Conservation (phyloP, 2,797 vertebrate species). For the Eidolon dupreanum region DNA sequence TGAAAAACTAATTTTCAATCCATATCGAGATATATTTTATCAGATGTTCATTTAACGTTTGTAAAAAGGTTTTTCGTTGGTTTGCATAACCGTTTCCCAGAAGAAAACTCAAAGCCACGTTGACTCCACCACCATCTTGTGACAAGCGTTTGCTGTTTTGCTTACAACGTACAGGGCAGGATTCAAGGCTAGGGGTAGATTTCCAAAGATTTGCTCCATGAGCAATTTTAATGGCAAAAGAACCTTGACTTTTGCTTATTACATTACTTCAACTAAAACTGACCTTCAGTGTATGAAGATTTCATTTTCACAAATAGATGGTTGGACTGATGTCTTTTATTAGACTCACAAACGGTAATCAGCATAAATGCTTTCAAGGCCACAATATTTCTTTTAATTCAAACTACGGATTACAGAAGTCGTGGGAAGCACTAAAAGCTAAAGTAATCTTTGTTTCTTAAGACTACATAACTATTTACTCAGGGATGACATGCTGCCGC, state of each 20-base stretch:
- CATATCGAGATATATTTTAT: not conserved
- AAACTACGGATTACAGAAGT: slow-evolving; percentile 76
- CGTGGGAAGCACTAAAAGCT: slow-evolving; percentile 69
- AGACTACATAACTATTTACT: slow-evolving; percentile 65
- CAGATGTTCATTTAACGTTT: not conserved
- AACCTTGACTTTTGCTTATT: slow-evolving; percentile 85
- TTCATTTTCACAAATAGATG: slow-evolving; percentile 83
- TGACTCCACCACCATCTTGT: slow-evolving; percentile 56
- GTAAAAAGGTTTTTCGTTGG: slow-evolving; percentile 5
- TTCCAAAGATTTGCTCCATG: slow-evolving; percentile 78
- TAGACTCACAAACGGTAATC: slow-evolving; percentile 82
- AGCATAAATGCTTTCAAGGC: slow-evolving; percentile 83
- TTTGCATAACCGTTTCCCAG: slow-evolving; percentile 64
- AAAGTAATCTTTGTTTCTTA: slow-evolving; percentile 70
- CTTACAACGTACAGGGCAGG: slow-evolving; percentile 55
- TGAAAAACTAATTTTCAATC: not conserved
- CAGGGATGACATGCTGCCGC: slow-evolving; percentile 62
- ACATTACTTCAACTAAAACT: slow-evolving; percentile 84
- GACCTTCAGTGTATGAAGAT: slow-evolving; percentile 85
- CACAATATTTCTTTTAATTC: slow-evolving; percentile 70
- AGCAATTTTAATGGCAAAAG: slow-evolving; percentile 83
- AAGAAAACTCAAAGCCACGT: slow-evolving; percentile 77
- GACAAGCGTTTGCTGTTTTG: slow-evolving; percentile 62
- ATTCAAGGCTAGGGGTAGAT: slow-evolving; percentile 84
- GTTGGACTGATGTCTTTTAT: slow-evolving; percentile 81